Evolutionary conservation across 2,888 invertebrate species (phyloP).

Genomic region (Latrodectus elegans): DNA sequence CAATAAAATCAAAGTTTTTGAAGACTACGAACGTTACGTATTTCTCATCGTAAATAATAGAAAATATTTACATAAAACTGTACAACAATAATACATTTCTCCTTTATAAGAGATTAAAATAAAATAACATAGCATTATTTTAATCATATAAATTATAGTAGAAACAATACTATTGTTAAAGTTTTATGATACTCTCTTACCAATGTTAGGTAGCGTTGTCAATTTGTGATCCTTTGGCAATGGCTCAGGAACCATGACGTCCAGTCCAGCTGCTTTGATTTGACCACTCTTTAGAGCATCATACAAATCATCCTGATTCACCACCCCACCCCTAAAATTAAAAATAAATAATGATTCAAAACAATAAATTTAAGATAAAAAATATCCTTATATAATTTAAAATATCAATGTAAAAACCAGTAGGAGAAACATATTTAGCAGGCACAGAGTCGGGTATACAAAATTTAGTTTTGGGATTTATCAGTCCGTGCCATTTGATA

Average conservation of each 20-base stretch:
- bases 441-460: too few species aligned
- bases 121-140: neutral
- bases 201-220: conserved; percentile 87
- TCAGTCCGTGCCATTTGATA: neutral
- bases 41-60: neutral
- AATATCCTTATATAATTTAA: too few species aligned
- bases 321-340: conserved; percentile 77
- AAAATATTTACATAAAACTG: neutral
- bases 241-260: conserved; percentile 93
- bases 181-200: conserved; percentile 76
- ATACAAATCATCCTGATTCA: conserved; percentile 86
- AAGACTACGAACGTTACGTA: too few species aligned
- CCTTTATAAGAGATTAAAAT: neutral
- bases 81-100: neutral
- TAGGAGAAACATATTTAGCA: too few species aligned
- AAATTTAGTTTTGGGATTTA: neutral
- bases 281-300: conserved; percentile 82
- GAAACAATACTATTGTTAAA: neutral
- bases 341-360: too few species aligned
- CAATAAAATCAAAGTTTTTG: too few species aligned
- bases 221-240: conserved; percentile 86
- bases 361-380: too few species aligned
- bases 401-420: too few species aligned
- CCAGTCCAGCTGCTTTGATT: conserved; percentile 90
- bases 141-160: neutral